phyloP scores from a whole-genome alignment of 1,140 invertebrate species.

The Odontomachus brunneus region DNA sequence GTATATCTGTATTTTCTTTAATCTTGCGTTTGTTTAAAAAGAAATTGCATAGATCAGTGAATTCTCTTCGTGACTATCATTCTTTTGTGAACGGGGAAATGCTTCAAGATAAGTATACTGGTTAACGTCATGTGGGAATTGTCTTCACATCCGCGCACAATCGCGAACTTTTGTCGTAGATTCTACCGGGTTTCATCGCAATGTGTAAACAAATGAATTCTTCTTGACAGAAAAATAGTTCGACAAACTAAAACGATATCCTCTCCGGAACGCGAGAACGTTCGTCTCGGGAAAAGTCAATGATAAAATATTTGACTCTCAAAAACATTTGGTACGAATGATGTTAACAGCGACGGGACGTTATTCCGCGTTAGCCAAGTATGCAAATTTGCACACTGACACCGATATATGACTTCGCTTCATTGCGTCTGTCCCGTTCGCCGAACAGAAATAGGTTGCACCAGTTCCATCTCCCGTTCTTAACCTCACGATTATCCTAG shows the following conservation, averaged over 20 bases:
- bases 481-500: slow-evolving; percentile 13
- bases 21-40: too few species aligned
- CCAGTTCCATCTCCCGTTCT: slow-evolving; percentile 9
- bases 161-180: slow-evolving; percentile 19
- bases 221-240: slow-evolving; percentile 41
- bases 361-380: slow-evolving; percentile 2
- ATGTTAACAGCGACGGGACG: slow-evolving; percentile 29
- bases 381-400: slow-evolving; percentile 7
- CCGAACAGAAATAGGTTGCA: slow-evolving; percentile 11
- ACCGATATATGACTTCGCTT: not conserved
- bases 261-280: slow-evolving; percentile 14
- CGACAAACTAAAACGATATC: slow-evolving; percentile 49
- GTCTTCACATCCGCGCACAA: not conserved
- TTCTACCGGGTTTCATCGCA: slow-evolving; percentile 10
- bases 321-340: slow-evolving; percentile 19
- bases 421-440: slow-evolving; percentile 9
- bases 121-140: not conserved
- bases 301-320: slow-evolving; percentile 54
- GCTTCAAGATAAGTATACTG: too few species aligned
- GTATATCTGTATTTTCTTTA: too few species aligned
- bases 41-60: too few species aligned
- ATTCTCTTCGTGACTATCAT: too few species aligned
- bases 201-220: slow-evolving; percentile 41
- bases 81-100: too few species aligned
- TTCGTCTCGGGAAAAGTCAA: slow-evolving; percentile 22